Base-by-base conservation (phyloP, 2,113 vertebrate species). In the Pleuronectes platessa region DNA sequence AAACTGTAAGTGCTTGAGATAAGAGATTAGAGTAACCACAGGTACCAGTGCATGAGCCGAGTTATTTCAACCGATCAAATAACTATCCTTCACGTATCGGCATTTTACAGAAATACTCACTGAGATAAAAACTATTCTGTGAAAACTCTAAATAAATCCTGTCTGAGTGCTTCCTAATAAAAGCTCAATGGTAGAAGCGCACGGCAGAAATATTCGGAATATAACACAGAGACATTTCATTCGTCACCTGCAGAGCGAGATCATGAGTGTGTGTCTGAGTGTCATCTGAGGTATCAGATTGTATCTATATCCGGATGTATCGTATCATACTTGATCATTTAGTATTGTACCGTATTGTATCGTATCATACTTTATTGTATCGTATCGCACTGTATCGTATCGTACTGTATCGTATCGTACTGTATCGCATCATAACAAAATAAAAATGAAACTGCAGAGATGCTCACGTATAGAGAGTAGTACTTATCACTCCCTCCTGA, bases 21-120 rank as follows among this genome's bases (percentile, higher is more conserved):
- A 69, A 83, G 63, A 63, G 31, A 26, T 2, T 53, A 45, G 24
- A 54, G 58, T 68, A 37, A 26, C n/a, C 0, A 26, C 26, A 71
- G 74, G 55, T 70, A 56, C 56, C 69, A 74, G 17, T 70, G 7
- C 61, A 68, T 81, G 23, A 8, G 47, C 53, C 26, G 13, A 70
- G 18, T 56, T 42, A 37, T 62, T 66, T 61, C 15, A 54, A 15
- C 10, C 35, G 54, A 13, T 49, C 61, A 49, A 26, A 58, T 68
- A 35, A 58, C 60, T 14, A 42, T 55, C 11, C 60, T 7, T 54
- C 51, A 40, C 45, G 54, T 0, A 11, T 70, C 15, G 8, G 5
- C 18, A 53, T 68, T 53, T 73, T 64, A 72, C 27, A 56, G 6
- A 24, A 11, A 20, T 47, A 59, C 27, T 26, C 26, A 35, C 20